These are phyloP conservation scores for Seriola dumerili DNA, from an alignment of 2,113 vertebrate genomes.

Conservation along the genomic window DNA sequence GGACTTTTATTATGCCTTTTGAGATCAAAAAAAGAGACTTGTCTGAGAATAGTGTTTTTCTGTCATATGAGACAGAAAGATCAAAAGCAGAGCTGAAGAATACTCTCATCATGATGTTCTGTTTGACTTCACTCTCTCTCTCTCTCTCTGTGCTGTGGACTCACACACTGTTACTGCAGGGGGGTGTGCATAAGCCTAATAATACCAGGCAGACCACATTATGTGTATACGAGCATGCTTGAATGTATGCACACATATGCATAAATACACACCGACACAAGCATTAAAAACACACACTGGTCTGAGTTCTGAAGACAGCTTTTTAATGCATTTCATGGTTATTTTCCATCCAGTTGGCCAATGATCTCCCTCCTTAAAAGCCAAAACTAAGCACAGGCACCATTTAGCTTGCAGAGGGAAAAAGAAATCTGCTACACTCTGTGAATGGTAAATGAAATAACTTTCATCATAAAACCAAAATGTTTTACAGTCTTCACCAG, in stretches of 20 bases:
- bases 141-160: slow-evolving; percentile 43
- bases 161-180: slow-evolving; percentile 46
- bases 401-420: slow-evolving; percentile 44
- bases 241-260: slow-evolving; percentile 28
- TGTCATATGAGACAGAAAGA: slow-evolving; percentile 70
- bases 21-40: slow-evolving; percentile 67
- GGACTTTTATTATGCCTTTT: slow-evolving; percentile 71
- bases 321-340: slow-evolving; percentile 50
- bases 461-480: slow-evolving; percentile 51
- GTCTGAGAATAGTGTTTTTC: slow-evolving; percentile 65
- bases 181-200: slow-evolving; percentile 25
- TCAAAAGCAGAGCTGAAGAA: slow-evolving; percentile 69
- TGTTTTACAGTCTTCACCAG: slow-evolving; percentile 51
- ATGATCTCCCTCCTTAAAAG: slow-evolving; percentile 42
- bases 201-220: slow-evolving; percentile 18
- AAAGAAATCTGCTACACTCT: slow-evolving; percentile 21
- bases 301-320: slow-evolving; percentile 37
- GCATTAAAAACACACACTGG: slow-evolving; percentile 25
- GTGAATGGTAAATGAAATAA: slow-evolving; percentile 55
- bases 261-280: slow-evolving; percentile 19
- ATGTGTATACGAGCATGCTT: slow-evolving; percentile 24
- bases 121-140: slow-evolving; percentile 66
- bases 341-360: slow-evolving; percentile 45
- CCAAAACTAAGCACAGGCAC: slow-evolving; percentile 35
- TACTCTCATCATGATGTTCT: slow-evolving; percentile 68